Percentiles rank a stretch among this genome's conserved stretches.
Evolutionary conservation across 1,140 invertebrate species (phyloP).

Genomic region (Dysdera silvatica): DNA sequence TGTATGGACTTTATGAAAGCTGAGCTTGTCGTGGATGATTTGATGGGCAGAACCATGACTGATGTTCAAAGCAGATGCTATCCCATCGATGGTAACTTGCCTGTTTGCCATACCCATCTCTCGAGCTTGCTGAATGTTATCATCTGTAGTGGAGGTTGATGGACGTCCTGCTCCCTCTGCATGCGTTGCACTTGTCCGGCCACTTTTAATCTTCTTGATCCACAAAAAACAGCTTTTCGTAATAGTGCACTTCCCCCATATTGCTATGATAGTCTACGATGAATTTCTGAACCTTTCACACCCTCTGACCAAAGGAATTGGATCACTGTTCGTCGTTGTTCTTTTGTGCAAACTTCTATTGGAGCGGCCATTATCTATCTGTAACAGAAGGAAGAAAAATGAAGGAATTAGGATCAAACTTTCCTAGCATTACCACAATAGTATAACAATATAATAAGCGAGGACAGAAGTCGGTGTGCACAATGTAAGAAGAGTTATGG

Average conservation of each 20-base stretch:
- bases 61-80: not conserved
- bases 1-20: too few species aligned
- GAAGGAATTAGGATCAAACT: not conserved
- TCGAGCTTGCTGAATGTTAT: constrained; percentile 10
- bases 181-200: not conserved
- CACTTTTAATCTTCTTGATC: not conserved
- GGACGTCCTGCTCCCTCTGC: not conserved
- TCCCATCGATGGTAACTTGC: not conserved
- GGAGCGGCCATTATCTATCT: not conserved
- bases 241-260: not conserved
- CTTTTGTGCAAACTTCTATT: not conserved
- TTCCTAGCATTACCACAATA: too few species aligned
- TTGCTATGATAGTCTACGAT: too few species aligned
- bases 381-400: not conserved
- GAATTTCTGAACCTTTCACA: too few species aligned
- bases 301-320: too few species aligned
- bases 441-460: not conserved
- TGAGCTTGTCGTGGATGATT: too few species aligned
- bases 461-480: not conserved
- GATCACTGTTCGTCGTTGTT: not conserved
- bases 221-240: not conserved
- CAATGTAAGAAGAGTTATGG: not conserved
- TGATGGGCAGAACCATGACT: not conserved
- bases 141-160: not conserved
- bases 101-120: not conserved